A percentile compares a stretch with the other conserved stretches of the same genome.
Conservation (phyloP, 2,797 vertebrate genomes). For the Acrossocheilus fasciatus region DNA sequence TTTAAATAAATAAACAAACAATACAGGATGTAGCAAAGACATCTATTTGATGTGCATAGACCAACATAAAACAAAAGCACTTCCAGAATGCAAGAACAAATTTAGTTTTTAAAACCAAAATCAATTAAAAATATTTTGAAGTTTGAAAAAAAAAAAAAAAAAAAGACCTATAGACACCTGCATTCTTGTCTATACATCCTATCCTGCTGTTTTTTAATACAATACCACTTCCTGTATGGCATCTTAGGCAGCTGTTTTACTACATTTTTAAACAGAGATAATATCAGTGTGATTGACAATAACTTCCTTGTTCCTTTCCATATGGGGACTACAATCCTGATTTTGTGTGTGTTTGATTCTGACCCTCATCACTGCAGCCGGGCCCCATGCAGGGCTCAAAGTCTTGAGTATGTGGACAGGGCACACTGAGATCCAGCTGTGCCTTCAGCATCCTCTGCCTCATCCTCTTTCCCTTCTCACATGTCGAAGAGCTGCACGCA, state of each 20-base stretch:
- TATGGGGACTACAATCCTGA: background rate
- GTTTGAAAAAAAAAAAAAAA: background rate
- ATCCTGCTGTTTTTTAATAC: background rate
- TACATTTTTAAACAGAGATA: background rate
- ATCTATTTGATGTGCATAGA: background rate
- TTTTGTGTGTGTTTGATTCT: conserved; percentile 38
- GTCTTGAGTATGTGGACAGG: conserved; percentile 97
- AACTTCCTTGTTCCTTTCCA: background rate
- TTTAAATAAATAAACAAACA: background rate
- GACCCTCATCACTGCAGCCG: conserved; percentile 96
- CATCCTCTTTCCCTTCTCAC: conserved; percentile 98
- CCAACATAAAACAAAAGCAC: background rate
- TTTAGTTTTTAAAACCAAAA: background rate
- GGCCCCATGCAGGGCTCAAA: conserved; percentile 99
- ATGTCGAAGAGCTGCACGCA: conserved; percentile 96
- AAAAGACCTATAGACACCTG: background rate
- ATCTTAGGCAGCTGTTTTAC: background rate
- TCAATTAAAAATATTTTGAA: background rate
- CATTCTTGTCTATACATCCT: background rate
- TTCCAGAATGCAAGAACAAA: background rate
- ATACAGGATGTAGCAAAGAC: background rate
- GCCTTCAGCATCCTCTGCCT: conserved; percentile 98
- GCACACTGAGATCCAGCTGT: conserved; percentile 95
- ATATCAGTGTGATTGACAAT: background rate
- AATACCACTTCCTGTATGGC: background rate